Evolutionary conservation across 2,113 vertebrate species (phyloP).

Genomic region (Ursus arctos): DNA sequence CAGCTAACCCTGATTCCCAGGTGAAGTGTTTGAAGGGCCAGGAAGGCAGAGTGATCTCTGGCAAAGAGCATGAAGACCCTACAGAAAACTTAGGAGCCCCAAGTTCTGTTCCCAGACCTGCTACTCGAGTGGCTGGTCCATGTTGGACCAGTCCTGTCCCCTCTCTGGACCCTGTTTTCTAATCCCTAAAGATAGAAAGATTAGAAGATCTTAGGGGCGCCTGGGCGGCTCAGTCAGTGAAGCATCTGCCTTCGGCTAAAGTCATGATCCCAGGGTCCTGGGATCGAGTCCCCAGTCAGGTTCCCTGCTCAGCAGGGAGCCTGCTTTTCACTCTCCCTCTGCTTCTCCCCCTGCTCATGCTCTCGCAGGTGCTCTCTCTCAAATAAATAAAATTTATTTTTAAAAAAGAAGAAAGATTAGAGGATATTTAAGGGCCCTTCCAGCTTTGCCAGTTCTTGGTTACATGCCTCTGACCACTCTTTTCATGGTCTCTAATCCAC

Average conservation of each 20-base stretch:
- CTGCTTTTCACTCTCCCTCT: too few species aligned
- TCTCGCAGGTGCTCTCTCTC: too few species aligned
- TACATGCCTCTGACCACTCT: neutral
- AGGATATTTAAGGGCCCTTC: neutral
- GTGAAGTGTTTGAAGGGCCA: neutral
- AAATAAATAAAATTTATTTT: too few species aligned
- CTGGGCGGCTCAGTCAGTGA: neutral
- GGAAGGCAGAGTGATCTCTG: slow-evolving; percentile 6
- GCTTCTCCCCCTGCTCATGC: too few species aligned
- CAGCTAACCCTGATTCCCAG: neutral
- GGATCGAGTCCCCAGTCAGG: too few species aligned
- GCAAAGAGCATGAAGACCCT: neutral
- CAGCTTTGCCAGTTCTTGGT: neutral
- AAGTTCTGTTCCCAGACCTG: neutral
- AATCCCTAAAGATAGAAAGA: slow-evolving; percentile 21
- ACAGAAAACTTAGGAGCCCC: neutral
- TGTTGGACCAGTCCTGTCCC: neutral
- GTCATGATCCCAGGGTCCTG: neutral
- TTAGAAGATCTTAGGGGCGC: neutral
- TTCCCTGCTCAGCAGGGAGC: neutral
- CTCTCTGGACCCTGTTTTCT: neutral
- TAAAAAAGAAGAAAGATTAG: neutral
- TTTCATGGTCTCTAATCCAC: neutral
- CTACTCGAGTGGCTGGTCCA: neutral
- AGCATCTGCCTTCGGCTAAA: too few species aligned